These are phyloP conservation scores for Temnothorax nylanderi DNA, from an alignment of 1,140 invertebrate species.

Conservation along the genomic window DNA sequence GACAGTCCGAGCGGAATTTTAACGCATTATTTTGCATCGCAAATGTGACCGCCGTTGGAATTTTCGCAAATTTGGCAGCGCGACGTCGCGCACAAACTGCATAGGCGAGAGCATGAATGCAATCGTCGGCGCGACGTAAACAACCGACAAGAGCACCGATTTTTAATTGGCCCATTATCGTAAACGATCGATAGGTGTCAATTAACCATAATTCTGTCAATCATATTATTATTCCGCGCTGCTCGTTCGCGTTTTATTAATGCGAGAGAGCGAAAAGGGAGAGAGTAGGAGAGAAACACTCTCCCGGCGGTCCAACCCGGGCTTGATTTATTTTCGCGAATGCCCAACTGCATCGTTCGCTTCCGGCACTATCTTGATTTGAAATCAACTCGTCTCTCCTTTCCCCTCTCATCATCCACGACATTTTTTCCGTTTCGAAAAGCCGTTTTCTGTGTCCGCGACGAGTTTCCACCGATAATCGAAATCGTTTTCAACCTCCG, in stretches of 20 bases:
- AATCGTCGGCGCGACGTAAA: conserved; percentile 62
- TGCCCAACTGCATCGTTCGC: conserved; percentile 62
- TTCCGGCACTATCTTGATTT: conserved; percentile 71
- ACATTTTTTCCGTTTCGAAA: conserved; percentile 64
- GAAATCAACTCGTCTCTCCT: conserved; percentile 36
- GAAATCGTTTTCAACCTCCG: conserved; percentile 38
- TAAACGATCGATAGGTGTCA: conserved; percentile 73
- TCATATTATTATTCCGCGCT: conserved; percentile 66
- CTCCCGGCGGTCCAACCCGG: conserved; percentile 47
- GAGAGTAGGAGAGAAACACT: neutral
- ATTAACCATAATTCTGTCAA: conserved; percentile 78
- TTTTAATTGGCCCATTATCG: conserved; percentile 76
- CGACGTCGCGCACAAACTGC: neutral
- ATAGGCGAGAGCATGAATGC: conserved; percentile 32
- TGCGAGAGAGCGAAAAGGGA: conserved; percentile 3
- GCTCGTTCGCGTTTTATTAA: conserved; percentile 61
- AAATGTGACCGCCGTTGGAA: conserved; percentile 49
- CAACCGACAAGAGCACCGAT: conserved; percentile 73
- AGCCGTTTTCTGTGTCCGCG: conserved; percentile 5
- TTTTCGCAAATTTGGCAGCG: conserved; percentile 55
- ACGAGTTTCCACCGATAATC: conserved; percentile 59
- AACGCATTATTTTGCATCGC: conserved; percentile 60
- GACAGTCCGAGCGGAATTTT: conserved; percentile 51
- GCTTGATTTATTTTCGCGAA: conserved; percentile 71
- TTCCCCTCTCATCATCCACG: neutral